Conservation (phyloP, 1,140 invertebrate genomes). For the Amyelois transitella region DNA sequence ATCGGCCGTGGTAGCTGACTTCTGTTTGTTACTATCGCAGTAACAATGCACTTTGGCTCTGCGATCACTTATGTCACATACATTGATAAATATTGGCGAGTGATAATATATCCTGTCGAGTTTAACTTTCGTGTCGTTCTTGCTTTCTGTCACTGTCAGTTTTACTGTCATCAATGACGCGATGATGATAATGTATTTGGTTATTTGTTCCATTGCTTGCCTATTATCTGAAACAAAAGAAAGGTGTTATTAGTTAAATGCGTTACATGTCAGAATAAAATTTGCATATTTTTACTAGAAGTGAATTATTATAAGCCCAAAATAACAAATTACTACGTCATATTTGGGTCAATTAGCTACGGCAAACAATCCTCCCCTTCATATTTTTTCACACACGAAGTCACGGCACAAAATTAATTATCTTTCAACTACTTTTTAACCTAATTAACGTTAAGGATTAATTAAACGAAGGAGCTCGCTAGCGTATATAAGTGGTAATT, state of each 20-base stretch:
- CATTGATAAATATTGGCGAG: slow-evolving; percentile 57
- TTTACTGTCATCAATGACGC: slow-evolving; percentile 55
- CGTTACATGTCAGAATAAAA: neutral
- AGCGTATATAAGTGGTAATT: too few relatives aligned
- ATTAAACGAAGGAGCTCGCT: neutral
- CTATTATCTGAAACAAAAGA: slow-evolving; percentile 50
- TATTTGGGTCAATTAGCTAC: neutral
- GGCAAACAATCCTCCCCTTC: neutral
- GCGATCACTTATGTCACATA: slow-evolving; percentile 63
- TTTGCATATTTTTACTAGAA: neutral
- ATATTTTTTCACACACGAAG: neutral
- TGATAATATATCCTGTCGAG: slow-evolving; percentile 52
- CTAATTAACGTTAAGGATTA: neutral
- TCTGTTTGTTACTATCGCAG: slow-evolving; percentile 59
- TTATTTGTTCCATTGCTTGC: slow-evolving; percentile 47
- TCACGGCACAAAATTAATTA: neutral
- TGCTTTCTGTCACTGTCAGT: slow-evolving; percentile 52
- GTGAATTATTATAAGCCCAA: neutral
- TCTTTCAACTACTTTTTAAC: neutral
- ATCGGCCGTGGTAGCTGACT: slow-evolving; percentile 64
- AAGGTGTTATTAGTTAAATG: neutral
- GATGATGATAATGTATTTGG: slow-evolving; percentile 59
- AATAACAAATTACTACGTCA: neutral
- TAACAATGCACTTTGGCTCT: slow-evolving; percentile 68
- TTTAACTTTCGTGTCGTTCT: slow-evolving; percentile 51